These are phyloP conservation scores for Hipparchia sbordonii DNA, from an alignment of 2,888 invertebrate genomes.

Conservation along the genomic window DNA sequence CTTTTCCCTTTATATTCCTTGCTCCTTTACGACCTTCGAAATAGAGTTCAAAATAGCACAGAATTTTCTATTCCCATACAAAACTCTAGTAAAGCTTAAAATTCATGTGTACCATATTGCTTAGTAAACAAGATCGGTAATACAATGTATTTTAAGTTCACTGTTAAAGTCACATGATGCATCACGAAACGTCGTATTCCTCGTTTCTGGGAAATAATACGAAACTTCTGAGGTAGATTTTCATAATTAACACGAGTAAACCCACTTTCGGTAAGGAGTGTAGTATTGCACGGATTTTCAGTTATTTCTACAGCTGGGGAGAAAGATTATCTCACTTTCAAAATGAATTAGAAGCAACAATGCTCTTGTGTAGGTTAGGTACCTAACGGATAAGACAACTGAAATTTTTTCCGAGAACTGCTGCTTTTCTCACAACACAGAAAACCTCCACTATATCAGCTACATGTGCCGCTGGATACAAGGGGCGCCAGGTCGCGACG, in stretches of 20 bases:
- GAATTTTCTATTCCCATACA: not conserved
- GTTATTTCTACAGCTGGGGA: too few species aligned
- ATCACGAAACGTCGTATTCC: conserved; percentile 3
- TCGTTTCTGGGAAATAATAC: conserved; percentile 4
- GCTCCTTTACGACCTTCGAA: not conserved
- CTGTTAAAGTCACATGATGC: not conserved
- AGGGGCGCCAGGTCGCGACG: too few species aligned
- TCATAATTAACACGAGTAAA: not conserved
- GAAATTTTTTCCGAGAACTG: too few species aligned
- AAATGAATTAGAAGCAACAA: too few species aligned
- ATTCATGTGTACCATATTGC: not conserved
- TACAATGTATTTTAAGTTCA: conserved; percentile 7
- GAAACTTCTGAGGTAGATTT: conserved; percentile 1
- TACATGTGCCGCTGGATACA: too few species aligned
- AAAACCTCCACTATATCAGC: too few species aligned
- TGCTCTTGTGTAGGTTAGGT: too few species aligned
- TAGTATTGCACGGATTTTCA: too few species aligned
- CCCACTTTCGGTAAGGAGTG: too few species aligned
- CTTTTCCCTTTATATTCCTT: not conserved
- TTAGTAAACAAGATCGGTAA: not conserved
- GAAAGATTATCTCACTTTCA: too few species aligned
- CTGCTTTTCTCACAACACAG: too few species aligned
- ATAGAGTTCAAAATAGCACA: conserved; percentile 4
- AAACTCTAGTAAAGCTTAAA: not conserved
- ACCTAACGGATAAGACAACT: too few species aligned